These are phyloP conservation scores for Paelopatides confundens DNA, from an alignment of 53 echinoderm and acorn worm genomes.

Conservation along the genomic window DNA sequence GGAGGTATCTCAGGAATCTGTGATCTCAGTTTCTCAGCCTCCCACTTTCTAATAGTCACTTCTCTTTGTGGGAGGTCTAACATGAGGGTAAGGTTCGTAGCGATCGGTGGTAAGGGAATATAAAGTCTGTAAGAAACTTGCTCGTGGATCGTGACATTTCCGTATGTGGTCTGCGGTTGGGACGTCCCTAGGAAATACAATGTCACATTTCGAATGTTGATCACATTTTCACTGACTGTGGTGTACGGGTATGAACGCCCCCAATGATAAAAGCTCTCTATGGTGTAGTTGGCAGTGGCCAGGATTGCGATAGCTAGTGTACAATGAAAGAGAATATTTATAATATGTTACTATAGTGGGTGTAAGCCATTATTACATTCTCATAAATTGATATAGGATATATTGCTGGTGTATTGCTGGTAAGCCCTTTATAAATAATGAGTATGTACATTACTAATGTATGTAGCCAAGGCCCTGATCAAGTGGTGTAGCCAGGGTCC, in stretches of 20 bases:
- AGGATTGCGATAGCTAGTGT: conserved; percentile 63
- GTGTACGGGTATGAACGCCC: conserved; percentile 66
- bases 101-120: conserved; percentile 76
- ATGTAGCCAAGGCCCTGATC: too few species aligned
- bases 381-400: too few species aligned
- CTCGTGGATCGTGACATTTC: conserved; percentile 68
- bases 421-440: too few species aligned
- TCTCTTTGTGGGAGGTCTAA: conserved; percentile 61
- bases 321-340: background rate
- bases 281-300: conserved; percentile 57
- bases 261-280: conserved; percentile 84
- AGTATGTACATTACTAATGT: too few species aligned
- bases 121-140: conserved; percentile 65
- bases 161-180: conserved; percentile 61
- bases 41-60: conserved; percentile 59
- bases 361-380: too few species aligned
- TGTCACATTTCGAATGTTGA: conserved; percentile 82
- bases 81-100: conserved; percentile 60
- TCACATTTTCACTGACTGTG: conserved; percentile 67
- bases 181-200: conserved; percentile 74
- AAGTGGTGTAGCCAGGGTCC: too few species aligned
- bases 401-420: too few species aligned
- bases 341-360: too few species aligned
- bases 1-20: conserved; percentile 54
- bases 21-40: conserved; percentile 35